Evolutionary conservation across 1,140 invertebrate genomes (phyloP).

Genomic region (Wiebesia pumilae): DNA sequence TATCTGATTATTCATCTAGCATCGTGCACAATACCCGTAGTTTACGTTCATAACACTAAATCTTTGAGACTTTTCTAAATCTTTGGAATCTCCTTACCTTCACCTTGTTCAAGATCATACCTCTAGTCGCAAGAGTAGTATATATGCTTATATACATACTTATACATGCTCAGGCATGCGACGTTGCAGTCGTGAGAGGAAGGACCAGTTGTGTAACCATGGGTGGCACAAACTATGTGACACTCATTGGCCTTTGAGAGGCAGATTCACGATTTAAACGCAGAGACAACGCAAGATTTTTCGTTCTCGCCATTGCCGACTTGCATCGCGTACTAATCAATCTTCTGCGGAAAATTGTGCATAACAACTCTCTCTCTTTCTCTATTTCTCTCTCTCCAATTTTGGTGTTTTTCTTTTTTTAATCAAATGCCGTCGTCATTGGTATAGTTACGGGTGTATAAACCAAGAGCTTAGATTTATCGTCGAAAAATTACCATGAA

Average conservation of each 20-base stretch:
- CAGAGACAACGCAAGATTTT: background rate
- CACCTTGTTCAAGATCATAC: background rate
- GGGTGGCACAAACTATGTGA: background rate
- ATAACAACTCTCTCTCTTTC: background rate
- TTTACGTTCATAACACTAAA: background rate
- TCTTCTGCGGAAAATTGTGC: background rate
- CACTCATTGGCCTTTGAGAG: background rate
- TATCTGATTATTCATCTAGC: background rate
- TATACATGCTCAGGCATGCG: background rate
- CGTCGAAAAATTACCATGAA: background rate
- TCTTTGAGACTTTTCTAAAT: background rate
- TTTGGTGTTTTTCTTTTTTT: background rate
- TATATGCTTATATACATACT: too few relatives aligned
- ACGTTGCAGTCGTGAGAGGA: background rate
- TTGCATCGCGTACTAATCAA: slow-evolving; percentile 5
- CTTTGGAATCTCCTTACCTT: background rate
- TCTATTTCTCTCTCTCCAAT: background rate
- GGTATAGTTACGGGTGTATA: background rate
- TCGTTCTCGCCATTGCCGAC: background rate
- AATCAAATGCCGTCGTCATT: background rate
- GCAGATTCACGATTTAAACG: slow-evolving; percentile 2
- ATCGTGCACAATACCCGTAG: background rate
- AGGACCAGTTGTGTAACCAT: slow-evolving; percentile 1
- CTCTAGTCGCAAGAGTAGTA: background rate
- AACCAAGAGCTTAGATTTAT: background rate